Base-by-base conservation (phyloP, 1,140 invertebrate species). In the Acromyrmex heyeri region DNA sequence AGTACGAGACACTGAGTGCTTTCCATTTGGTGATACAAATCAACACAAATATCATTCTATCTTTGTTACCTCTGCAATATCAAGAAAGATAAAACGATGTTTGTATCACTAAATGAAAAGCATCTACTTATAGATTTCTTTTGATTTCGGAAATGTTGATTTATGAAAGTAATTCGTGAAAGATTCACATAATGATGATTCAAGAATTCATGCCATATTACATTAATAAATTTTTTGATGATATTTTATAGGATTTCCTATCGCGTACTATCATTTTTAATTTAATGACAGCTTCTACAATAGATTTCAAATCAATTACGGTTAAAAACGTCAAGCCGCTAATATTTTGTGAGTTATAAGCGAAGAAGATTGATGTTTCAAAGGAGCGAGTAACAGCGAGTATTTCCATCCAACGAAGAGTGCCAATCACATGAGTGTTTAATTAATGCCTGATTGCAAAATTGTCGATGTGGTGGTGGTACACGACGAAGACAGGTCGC, bases 371-470 rank as follows among this genome's bases (percentile, higher is more conserved):
- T 79, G 44, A 24, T 21, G 27, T 24, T 53, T 21, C n/a, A 67
- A 53, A 14, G 30, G 24, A 34, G 27, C 14, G 65, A n/a, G 6
- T n/a, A 62, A 50, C 34, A 59, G 30, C 73, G 34, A 30, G 27
- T 24, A 79, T 69, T 65, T 55, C 8, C 8, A 30, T 24, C 38
- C 10, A 7, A 27, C 44, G 16, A 59, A 30, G 24, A 21, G 18
- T 64, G 21, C n/a, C 57, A 24, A 57, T 79, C 62, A 27, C 62
- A 34, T 48, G 53, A 73, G 59, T 38, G 64, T 73, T 50, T 50
- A 61, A 83, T 70, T 70, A 57, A 70, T 44, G 48, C 10, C 38
- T 34, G 53, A 83, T 50, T 34, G 27, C 27, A 50, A 73, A 34
- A 83, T 21, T 62, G 48, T 61, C 18, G 18, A 44, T 24, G 14